Conservation (phyloP, 2,113 vertebrate genomes). For the Scartelaos histophorus region DNA sequence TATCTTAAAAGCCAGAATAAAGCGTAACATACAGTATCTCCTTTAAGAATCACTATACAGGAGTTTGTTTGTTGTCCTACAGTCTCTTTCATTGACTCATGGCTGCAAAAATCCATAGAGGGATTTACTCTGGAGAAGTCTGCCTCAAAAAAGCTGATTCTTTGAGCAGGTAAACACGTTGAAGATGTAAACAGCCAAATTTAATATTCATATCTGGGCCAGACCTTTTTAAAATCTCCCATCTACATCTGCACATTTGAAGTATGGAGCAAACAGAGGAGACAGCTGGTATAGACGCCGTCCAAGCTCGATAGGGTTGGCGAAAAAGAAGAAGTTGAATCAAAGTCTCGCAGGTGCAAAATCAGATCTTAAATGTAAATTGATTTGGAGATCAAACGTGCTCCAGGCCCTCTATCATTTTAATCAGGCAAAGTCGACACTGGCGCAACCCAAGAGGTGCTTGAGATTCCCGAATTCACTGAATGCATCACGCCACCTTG, state of each 20-base stretch:
- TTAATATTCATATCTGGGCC: constrained; percentile 29
- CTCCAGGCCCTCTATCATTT: constrained; percentile 67
- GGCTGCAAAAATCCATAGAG: constrained; percentile 45
- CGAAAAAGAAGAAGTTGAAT: constrained; percentile 52
- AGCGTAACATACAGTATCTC: background rate
- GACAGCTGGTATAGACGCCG: constrained; percentile 65
- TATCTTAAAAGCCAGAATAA: background rate
- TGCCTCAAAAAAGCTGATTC: constrained; percentile 41
- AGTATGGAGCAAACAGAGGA: constrained; percentile 17
- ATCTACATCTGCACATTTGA: constrained; percentile 31
- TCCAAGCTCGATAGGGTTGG: constrained; percentile 27
- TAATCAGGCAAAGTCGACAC: constrained; percentile 69
- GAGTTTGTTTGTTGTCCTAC: constrained; percentile 29
- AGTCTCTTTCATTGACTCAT: constrained; percentile 30
- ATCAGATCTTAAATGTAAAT: constrained; percentile 74
- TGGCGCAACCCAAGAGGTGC: constrained; percentile 60
- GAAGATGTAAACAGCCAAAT: constrained; percentile 31
- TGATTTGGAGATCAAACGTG: constrained; percentile 76
- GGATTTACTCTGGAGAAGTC: constrained; percentile 25
- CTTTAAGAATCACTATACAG: background rate
- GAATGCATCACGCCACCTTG: constrained; percentile 64
- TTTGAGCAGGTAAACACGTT: constrained; percentile 1
- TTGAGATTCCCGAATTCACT: constrained; percentile 61
- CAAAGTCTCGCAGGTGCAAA: constrained; percentile 71
- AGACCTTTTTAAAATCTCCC: constrained; percentile 20